Evolutionary conservation across 2,113 vertebrate genomes (phyloP).

Genomic region (Oreotrochilus melanogaster): DNA sequence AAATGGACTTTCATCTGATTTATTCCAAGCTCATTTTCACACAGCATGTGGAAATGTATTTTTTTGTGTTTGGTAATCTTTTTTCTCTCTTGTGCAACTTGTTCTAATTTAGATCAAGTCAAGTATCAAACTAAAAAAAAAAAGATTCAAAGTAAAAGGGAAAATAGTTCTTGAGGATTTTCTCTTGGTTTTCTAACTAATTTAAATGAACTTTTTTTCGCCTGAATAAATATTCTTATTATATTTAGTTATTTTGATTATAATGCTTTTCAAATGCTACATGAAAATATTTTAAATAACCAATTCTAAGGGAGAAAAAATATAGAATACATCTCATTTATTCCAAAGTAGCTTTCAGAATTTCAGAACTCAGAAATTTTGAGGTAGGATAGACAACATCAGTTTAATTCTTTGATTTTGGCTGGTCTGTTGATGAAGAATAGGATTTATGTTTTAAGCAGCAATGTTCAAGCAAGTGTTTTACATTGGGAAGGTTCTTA

Average conservation of each 20-base stretch:
- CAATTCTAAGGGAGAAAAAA: not conserved
- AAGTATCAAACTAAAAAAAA: not conserved
- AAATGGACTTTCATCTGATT: not conserved
- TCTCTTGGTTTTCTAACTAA: not conserved
- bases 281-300: not conserved
- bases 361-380: not conserved
- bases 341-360: not conserved
- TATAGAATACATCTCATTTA: not conserved
- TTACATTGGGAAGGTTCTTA: not conserved
- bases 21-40: not conserved
- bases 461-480: not conserved
- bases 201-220: not conserved
- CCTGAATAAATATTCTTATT: not conserved
- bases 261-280: not conserved
- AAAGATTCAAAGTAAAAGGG: not conserved
- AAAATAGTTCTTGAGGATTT: not conserved
- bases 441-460: not conserved
- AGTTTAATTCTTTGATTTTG: not conserved
- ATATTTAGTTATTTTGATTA: not conserved
- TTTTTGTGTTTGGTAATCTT: not conserved
- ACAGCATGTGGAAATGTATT: not conserved
- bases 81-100: not conserved
- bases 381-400: not conserved
- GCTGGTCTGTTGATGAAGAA: not conserved
- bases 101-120: not conserved